These are phyloP conservation scores for Ormyrus pomaceus DNA, from an alignment of 2,888 invertebrate genomes.

Conservation along the genomic window DNA sequence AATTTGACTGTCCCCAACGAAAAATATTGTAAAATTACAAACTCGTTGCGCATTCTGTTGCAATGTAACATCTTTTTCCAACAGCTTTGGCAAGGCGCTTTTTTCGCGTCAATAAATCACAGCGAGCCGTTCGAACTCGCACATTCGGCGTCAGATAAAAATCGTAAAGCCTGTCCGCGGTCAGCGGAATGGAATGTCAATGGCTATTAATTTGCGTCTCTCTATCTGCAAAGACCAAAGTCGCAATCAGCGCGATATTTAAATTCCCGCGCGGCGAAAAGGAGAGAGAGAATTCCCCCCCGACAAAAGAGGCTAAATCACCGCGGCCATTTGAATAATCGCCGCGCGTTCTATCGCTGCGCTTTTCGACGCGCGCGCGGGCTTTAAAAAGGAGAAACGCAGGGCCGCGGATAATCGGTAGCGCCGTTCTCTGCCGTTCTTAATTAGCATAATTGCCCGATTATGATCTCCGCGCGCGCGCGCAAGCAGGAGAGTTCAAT, in stretches of 20 bases:
- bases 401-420: constrained; percentile 29
- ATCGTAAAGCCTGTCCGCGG: too few species aligned
- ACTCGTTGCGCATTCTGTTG: too few species aligned
- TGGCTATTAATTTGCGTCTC: constrained; percentile 22
- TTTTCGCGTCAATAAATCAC: too few species aligned
- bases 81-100: too few species aligned
- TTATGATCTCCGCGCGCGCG: constrained; percentile 39
- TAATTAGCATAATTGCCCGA: constrained; percentile 56
- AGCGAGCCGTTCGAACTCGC: too few species aligned
- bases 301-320: background rate
- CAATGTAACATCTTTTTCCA: too few species aligned
- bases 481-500: constrained; percentile 37
- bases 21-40: too few species aligned
- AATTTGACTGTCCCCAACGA: too few species aligned
- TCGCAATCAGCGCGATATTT: constrained; percentile 33
- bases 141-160: too few species aligned
- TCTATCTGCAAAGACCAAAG: constrained; percentile 36
- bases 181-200: too few species aligned
- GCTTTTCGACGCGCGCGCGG: background rate
- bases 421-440: constrained; percentile 36
- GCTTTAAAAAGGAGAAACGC: background rate
- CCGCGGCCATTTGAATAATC: constrained; percentile 26
- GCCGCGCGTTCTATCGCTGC: background rate
- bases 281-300: background rate
- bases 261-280: background rate